phyloP scores from a whole-genome alignment of 1,140 invertebrate species.

The Drosophila santomea region DNA sequence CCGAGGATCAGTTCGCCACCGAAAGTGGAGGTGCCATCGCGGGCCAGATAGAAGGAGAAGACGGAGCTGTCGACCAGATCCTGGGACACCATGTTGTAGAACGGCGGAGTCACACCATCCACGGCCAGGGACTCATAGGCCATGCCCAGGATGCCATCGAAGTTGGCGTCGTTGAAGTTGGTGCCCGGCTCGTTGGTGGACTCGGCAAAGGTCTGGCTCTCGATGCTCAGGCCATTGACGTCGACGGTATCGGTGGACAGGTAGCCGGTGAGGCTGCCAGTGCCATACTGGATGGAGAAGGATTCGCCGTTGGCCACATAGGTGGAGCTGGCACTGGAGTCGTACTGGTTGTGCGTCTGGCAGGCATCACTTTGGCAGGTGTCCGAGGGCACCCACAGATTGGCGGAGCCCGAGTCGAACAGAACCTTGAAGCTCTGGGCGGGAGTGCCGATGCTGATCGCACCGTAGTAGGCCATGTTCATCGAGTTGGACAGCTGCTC shows the following conservation, averaged over 20 bases:
- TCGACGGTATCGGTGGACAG: constrained; percentile 94
- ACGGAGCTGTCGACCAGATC: constrained; percentile 90
- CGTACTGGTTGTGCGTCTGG: constrained; percentile 91
- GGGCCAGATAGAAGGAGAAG: constrained; percentile 95
- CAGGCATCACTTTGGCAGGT: constrained; percentile 95
- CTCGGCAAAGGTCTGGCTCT: constrained; percentile 97
- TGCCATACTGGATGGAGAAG: constrained; percentile 97
- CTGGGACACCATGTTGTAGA: constrained; percentile 97
- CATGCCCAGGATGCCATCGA: constrained; percentile 98
- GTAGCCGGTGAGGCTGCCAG: constrained; percentile 97
- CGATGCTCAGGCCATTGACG: constrained; percentile 88
- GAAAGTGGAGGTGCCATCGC: constrained; percentile 32
- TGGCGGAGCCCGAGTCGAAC: constrained; percentile 99
- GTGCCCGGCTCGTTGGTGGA: constrained; percentile 95
- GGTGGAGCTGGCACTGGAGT: constrained; percentile 92
- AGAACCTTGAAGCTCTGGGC: constrained; percentile 97
- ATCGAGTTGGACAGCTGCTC: constrained; percentile 91
- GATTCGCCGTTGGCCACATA: constrained; percentile 95
- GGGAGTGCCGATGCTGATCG: constrained; percentile 96
- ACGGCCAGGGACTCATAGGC: constrained; percentile 94
- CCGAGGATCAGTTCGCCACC: constrained; percentile 79
- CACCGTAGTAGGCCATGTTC: constrained; percentile 98
- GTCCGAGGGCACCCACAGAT: constrained; percentile 99
- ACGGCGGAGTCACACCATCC: constrained; percentile 95
- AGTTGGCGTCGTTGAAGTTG: constrained; percentile 96